Evolutionary conservation across 2,113 vertebrate species (phyloP), one percentile per base, ranked within the genome.

Genomic region (Perca schrenkii): DNA sequence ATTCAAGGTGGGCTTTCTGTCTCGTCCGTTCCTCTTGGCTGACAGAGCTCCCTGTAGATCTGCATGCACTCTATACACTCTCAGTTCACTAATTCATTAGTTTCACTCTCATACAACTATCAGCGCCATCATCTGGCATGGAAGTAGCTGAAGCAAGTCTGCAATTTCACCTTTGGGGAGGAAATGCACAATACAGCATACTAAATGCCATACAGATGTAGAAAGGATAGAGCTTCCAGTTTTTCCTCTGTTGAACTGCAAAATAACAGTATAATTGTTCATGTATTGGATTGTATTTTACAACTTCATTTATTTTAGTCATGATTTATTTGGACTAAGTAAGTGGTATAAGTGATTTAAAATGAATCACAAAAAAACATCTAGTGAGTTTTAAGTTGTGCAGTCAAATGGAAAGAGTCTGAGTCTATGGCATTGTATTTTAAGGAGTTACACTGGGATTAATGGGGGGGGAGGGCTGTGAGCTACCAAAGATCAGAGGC

Each of bases 71-170:
- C 68, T 69, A 56, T 74, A 87, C 84, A 79, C 82, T 60, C 85
- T 78, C 85, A 88, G 78, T 86, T 87, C 84, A 82, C 84, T 86
- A 85, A 89, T 90, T 92, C 90, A 93, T 93, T 92, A 87, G 83
- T 91, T 91, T 93, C 90, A 85, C 87, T 91, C 88, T 80, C 85
- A 69, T 88, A 85, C 86, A 85, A 82, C 83, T 74, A 89, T 91
- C 86, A 91, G 88, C 84, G 80, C 65, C 65, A 85, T 91, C 83
- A 89, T 90, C 79, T 83, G 76, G 72, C 74, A 78, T 60, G 65
- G 77, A 79, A 81, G 74, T 71, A 81, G 67, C 82, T 79, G 65
- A 75, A 79, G 80, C 70, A 80, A 84, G 83, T 86, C 73, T 89
- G 74, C 89, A 74, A 66, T 65, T 75, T 87, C 77, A 86, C 85